These are phyloP conservation scores for Autographa gamma DNA, from an alignment of 2,888 invertebrate species.

Conservation along the genomic window DNA sequence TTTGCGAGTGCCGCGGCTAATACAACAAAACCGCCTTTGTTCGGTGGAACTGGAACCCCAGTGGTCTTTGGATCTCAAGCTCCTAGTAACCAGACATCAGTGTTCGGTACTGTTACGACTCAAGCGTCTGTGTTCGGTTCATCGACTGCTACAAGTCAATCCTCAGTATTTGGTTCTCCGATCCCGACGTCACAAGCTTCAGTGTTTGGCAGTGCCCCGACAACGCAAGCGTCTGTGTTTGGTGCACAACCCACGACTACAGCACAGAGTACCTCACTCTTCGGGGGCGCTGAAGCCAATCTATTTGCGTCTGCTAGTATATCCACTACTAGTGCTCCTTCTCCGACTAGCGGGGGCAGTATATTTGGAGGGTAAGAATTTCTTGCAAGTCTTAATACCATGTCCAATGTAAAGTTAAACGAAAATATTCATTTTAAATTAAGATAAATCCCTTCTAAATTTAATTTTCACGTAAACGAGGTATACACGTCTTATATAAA, in stretches of 20 bases:
- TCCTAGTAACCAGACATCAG: conserved; percentile 39
- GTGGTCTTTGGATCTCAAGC: conserved; percentile 44
- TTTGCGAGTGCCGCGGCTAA: conserved; percentile 37
- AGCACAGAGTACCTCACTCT: conserved; percentile 72
- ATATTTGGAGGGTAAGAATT: conserved; percentile 78
- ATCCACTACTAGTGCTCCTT: conserved; percentile 78
- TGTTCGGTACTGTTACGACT: conserved; percentile 54
- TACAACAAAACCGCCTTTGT: conserved; percentile 57
- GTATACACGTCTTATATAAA: too few species aligned
- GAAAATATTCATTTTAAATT: too few species aligned
- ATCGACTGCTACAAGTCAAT: conserved; percentile 57
- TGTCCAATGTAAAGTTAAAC: too few species aligned
- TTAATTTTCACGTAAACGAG: neutral
- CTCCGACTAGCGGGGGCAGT: conserved; percentile 73
- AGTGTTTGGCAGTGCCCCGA: conserved; percentile 61
- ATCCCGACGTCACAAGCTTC: conserved; percentile 63
- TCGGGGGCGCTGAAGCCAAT: conserved; percentile 74
- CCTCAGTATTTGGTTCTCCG: conserved; percentile 64
- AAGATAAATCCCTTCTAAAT: too few species aligned
- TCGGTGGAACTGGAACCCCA: conserved; percentile 54
- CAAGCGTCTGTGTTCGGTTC: conserved; percentile 70
- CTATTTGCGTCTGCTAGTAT: conserved; percentile 84
- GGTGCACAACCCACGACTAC: conserved; percentile 69
- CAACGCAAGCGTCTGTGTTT: conserved; percentile 64
- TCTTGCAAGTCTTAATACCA: neutral